Evolutionary conservation across 92 coral and sea anemone species (phyloP).

Genomic region (Heliopora coerulea): DNA sequence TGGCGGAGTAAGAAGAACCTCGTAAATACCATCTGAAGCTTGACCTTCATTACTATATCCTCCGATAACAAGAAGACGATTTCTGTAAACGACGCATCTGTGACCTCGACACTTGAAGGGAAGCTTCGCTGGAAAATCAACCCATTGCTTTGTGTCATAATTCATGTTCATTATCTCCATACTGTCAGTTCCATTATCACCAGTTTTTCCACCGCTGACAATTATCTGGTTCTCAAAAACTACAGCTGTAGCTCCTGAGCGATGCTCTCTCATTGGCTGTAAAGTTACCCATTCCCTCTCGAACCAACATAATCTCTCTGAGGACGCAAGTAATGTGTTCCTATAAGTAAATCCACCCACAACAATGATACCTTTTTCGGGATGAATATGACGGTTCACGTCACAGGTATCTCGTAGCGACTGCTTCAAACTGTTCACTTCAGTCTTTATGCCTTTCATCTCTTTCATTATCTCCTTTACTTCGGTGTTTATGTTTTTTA

Average conservation of each 20-base stretch:
- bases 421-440: too few relatives aligned
- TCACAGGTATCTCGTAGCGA: too few relatives aligned
- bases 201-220: background rate
- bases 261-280: slow-evolving; percentile 7
- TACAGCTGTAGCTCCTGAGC: background rate
- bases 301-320: background rate
- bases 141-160: background rate
- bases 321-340: background rate
- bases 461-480: too few relatives aligned
- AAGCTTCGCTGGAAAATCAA: slow-evolving; percentile 10
- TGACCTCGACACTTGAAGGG: background rate
- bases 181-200: background rate
- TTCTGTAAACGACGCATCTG: background rate
- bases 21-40: background rate
- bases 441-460: too few relatives aligned
- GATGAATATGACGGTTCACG: too few relatives aligned
- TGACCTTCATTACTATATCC: background rate
- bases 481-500: too few relatives aligned
- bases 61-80: slow-evolving; percentile 1
- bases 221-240: slow-evolving; percentile 2
- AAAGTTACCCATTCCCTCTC: background rate
- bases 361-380: background rate
- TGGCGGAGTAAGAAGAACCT: slow-evolving; percentile 6
- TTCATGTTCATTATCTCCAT: background rate
- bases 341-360: background rate